A percentile compares a stretch with the other conserved stretches of the same genome.
Evolutionary conservation across 2,888 invertebrate genomes (phyloP).

Genomic region (Frankliniella intonsa): DNA sequence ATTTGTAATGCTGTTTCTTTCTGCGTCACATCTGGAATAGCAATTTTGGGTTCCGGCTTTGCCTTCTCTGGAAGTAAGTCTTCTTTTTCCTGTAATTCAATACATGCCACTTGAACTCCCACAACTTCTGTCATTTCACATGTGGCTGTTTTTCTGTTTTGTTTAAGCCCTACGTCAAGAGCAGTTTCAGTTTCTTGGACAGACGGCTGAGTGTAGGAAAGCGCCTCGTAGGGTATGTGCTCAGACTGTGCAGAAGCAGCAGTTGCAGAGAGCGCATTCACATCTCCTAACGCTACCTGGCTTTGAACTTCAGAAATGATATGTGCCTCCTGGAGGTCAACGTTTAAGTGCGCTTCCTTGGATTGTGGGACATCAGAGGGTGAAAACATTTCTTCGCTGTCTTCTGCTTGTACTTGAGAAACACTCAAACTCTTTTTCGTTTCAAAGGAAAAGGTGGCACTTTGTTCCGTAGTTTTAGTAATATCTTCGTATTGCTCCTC

Average conservation of each 20-base stretch:
- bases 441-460: not conserved
- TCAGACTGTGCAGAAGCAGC: slow-evolving; percentile 46
- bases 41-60: slow-evolving; percentile 38
- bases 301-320: slow-evolving; percentile 36
- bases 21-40: slow-evolving; percentile 39
- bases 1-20: slow-evolving; percentile 39
- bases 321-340: slow-evolving; percentile 34
- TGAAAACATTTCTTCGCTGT: slow-evolving; percentile 45
- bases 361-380: slow-evolving; percentile 37
- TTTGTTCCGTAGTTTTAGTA: too few species aligned
- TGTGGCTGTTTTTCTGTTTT: slow-evolving; percentile 41
- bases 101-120: slow-evolving; percentile 39
- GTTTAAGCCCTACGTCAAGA: slow-evolving; percentile 46
- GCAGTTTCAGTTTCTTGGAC: slow-evolving; percentile 47
- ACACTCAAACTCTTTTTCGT: slow-evolving; percentile 32
- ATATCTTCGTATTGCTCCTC: slow-evolving; percentile 38
- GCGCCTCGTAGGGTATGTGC: slow-evolving; percentile 44
- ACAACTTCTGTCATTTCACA: slow-evolving; percentile 40
- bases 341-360: slow-evolving; percentile 34
- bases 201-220: slow-evolving; percentile 47
- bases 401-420: slow-evolving; percentile 40
- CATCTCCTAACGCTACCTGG: slow-evolving; percentile 35
- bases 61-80: slow-evolving; percentile 36
- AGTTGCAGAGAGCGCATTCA: slow-evolving; percentile 45
- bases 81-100: slow-evolving; percentile 39